Percentiles rank a stretch among this genome's conserved stretches.
phyloP scores from a whole-genome alignment of 2,113 vertebrate genomes.

The Poeciliopsis occidentalis region DNA sequence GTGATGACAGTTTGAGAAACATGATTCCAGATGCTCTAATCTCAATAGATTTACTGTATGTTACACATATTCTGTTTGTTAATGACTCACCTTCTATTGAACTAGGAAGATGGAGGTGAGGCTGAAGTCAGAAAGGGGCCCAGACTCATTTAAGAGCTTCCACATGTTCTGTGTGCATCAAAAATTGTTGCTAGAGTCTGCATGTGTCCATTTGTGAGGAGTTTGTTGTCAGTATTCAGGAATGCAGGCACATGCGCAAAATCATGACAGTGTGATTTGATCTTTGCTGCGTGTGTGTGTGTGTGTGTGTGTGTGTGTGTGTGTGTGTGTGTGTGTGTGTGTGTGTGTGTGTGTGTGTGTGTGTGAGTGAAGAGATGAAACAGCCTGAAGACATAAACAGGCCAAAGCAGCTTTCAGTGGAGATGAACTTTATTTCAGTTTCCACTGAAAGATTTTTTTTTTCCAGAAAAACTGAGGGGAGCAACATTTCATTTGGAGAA shows the following conservation, averaged over 20 bases:
- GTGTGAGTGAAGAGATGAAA: neutral
- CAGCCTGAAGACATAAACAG: conserved; percentile 11
- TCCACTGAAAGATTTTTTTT: neutral
- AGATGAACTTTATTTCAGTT: conserved; percentile 27
- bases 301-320: too few species aligned
- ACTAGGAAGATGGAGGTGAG: conserved; percentile 56
- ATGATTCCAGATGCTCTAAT: conserved; percentile 38
- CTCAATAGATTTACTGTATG: conserved; percentile 45
- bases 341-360: neutral
- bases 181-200: conserved; percentile 2
- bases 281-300: neutral
- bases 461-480: neutral
- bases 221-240: conserved; percentile 13
- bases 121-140: conserved; percentile 28
- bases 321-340: too few species aligned
- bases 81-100: conserved; percentile 41
- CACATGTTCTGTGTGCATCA: conserved; percentile 39
- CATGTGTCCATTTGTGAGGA: conserved; percentile 5
- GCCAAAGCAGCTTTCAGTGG: conserved; percentile 1
- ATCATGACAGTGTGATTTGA: conserved; percentile 6
- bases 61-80: conserved; percentile 63
- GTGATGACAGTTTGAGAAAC: neutral
- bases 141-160: conserved; percentile 32
- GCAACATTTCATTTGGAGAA: neutral
- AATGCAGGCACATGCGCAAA: conserved; percentile 3